Evolutionary conservation across 2,113 vertebrate genomes (phyloP).

Genomic region (Myrmophylax atrothorax): DNA sequence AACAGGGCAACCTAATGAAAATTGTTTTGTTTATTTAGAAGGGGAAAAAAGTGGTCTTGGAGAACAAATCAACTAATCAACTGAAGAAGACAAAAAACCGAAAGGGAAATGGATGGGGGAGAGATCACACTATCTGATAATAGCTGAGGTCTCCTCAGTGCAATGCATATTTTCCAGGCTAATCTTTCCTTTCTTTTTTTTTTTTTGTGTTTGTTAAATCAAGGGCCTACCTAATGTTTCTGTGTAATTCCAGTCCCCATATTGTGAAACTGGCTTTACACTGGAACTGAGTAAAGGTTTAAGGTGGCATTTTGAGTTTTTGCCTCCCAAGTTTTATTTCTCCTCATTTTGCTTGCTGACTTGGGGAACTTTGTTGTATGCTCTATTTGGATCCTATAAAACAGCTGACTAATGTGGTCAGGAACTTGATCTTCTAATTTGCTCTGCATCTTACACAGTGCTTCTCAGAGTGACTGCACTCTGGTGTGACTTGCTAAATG

Average conservation of each 20-base stretch:
- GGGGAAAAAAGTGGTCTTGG: not conserved
- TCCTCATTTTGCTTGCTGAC: not conserved
- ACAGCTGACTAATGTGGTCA: not conserved
- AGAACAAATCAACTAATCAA: not conserved
- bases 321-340: not conserved
- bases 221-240: not conserved
- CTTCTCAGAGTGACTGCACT: not conserved
- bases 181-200: not conserved
- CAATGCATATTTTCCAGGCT: not conserved
- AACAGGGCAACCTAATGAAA: not conserved
- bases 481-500: not conserved
- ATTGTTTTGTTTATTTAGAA: not conserved
- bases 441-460: not conserved
- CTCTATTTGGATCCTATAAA: not conserved
- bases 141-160: not conserved
- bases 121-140: not conserved
- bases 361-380: accelerated
- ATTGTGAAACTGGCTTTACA: not conserved
- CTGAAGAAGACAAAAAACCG: not conserved
- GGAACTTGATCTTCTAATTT: not conserved
- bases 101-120: not conserved
- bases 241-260: not conserved
- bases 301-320: not conserved
- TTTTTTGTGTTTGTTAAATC: not conserved
- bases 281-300: not conserved